Percentiles rank a stretch among this genome's conserved stretches.
Evolutionary conservation across 2,797 vertebrate species (phyloP).

Genomic region (Delichon dasypus): DNA sequence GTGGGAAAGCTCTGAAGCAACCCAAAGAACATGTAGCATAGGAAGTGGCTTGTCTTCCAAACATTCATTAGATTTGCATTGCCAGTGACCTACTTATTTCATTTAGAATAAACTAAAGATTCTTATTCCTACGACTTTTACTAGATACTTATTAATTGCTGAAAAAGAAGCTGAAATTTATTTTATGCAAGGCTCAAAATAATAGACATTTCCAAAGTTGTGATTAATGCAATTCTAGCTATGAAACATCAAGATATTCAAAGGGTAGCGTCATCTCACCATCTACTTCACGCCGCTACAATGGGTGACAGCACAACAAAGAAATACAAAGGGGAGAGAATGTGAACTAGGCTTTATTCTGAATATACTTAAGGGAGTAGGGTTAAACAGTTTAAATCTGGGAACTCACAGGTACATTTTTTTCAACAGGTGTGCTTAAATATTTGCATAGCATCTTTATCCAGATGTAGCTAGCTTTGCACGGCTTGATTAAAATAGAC

Average conservation of each 20-base stretch:
- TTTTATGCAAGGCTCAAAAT: background rate
- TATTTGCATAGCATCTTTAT: background rate
- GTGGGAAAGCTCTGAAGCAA: background rate
- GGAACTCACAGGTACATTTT: background rate
- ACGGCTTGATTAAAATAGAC: background rate
- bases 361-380: background rate
- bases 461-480: background rate
- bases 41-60: background rate
- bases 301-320: conserved; percentile 27
- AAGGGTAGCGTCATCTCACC: background rate
- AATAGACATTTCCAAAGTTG: background rate
- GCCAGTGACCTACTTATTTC: background rate
- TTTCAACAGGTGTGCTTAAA: background rate
- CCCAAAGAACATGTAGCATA: background rate
- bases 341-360: background rate
- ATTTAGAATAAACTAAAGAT: background rate
- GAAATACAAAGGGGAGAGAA: background rate
- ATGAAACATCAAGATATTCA: background rate
- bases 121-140: background rate
- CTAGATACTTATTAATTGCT: background rate
- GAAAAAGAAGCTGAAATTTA: background rate
- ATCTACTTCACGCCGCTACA: no score
- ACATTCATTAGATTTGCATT: background rate
- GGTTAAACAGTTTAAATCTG: background rate
- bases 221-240: background rate